Percentiles rank a stretch among this genome's conserved stretches.
phyloP scores from a whole-genome alignment of 2,888 invertebrate genomes.

The Dichetophora obliterata region DNA sequence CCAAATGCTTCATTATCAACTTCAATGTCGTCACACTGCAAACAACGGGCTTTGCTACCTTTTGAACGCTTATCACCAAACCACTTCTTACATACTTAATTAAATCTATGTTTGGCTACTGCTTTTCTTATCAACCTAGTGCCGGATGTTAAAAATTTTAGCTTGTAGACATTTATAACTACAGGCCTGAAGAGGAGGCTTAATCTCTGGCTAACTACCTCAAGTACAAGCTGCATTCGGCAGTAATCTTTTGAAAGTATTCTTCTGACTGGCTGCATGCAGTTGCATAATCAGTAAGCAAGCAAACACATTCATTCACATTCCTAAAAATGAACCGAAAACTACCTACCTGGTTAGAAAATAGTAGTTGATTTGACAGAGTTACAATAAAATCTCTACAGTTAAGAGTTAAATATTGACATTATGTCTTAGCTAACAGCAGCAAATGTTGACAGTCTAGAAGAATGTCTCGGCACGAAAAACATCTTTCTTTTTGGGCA shows the following conservation, averaged over 20 bases:
- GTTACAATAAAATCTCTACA: background rate
- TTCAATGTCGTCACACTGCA: background rate
- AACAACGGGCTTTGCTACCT: background rate
- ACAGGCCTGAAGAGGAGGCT: too few relatives aligned
- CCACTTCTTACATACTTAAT: constrained; percentile 29
- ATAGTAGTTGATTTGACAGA: background rate
- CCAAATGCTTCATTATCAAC: background rate
- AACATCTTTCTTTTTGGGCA: background rate
- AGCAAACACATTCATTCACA: too few relatives aligned
- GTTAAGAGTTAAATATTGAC: constrained; percentile 12
- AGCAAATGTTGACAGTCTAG: background rate
- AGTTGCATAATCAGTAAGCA: too few relatives aligned
- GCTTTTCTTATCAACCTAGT: constrained; percentile 47
- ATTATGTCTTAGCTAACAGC: constrained; percentile 6
- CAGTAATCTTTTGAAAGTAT: background rate
- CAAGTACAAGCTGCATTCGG: background rate
- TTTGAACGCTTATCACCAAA: constrained; percentile 2
- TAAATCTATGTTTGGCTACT: constrained; percentile 42
- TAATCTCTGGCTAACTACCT: too few relatives aligned
- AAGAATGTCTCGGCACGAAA: background rate
- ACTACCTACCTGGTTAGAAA: background rate
- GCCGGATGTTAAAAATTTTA: constrained; percentile 52
- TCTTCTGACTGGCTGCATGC: too few relatives aligned
- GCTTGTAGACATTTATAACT: too few relatives aligned
- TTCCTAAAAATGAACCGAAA: background rate